A percentile compares a stretch with the other conserved stretches of the same genome.
Evolutionary conservation across 2,888 invertebrate species (phyloP).

Genomic region (Drosophila paucipuncta): DNA sequence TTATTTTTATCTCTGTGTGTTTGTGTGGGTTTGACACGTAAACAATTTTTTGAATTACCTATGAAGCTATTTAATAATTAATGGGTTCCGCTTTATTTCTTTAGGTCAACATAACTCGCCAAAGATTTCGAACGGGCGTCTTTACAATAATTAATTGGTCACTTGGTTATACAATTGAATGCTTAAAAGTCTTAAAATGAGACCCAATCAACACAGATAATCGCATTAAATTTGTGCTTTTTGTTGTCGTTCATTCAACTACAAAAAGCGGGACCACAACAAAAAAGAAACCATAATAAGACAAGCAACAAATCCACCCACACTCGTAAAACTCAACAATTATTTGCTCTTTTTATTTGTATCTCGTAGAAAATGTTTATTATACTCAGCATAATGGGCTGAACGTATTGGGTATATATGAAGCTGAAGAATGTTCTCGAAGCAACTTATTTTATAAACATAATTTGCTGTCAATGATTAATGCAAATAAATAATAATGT

Average conservation of each 20-base stretch:
- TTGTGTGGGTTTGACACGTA: constrained; percentile 33
- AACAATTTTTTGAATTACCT: constrained; percentile 30
- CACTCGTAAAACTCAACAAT: constrained; percentile 22
- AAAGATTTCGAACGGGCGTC: constrained; percentile 1
- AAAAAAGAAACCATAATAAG: constrained; percentile 21
- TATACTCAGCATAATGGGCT: neutral
- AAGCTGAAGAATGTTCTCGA: neutral
- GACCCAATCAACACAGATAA: constrained; percentile 33
- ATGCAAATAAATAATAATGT: neutral
- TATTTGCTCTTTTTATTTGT: constrained; percentile 23
- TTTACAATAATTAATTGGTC: constrained; percentile 14
- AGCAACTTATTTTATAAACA: neutral
- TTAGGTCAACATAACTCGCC: constrained; percentile 6
- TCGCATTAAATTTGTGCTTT: constrained; percentile 39
- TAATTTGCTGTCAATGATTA: neutral
- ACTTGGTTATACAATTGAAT: constrained; percentile 21
- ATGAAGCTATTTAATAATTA: constrained; percentile 17
- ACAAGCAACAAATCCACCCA: constrained; percentile 18
- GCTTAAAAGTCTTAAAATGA: constrained; percentile 8
- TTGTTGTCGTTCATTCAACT: constrained; percentile 39
- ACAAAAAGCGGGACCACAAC: constrained; percentile 14
- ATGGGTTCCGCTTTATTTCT: constrained; percentile 1
- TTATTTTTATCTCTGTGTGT: constrained; percentile 7
- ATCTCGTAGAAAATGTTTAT: neutral
- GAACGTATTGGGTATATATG: neutral